Base-by-base conservation (phyloP, 30 jellyfish, hydroid and myxozoan species). In the Aurelia coerulea region DNA sequence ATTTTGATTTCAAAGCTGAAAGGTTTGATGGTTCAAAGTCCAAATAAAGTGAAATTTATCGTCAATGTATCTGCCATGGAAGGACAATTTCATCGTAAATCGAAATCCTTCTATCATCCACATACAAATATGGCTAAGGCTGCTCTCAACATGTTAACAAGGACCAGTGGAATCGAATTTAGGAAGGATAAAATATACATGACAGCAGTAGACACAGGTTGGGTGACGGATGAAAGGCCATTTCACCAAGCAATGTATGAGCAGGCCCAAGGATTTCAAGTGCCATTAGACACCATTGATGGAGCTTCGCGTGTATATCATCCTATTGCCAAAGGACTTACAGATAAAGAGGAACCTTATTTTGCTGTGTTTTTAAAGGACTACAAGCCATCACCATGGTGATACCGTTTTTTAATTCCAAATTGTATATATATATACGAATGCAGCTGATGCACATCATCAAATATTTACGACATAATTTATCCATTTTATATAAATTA, bases 121-220 rank as follows among this genome's bases (percentile, higher is more conserved):
- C 93, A 84, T 53, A 84, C 93, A 2, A 84, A 84, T 67, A 84
- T 84, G 93, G 93, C 93, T 15, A 84, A 84, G 37, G 93, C 93
- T 1, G 93, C 93, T 5, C 68, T 84, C 23, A 84, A 84, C 65
- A 84, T 84, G 93, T 73, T 84, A 9, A 84, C 93, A 29, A 65
- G 93, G 75, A 84, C 93, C 14, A 84, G 88, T 74, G 93, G 93
- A 62, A 6, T 84, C 7, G 93, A 84, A 50, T 63, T 72, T 8
- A 32, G 32, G 18, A 16, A 1, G 41, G 88, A 84, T 46, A 50
- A 50, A 13, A 84, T 84, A 0, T 84, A 72, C 65, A 84, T 84
- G 93, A 84, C 93, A 1, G 81, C 88, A 5, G 93, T 84, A 18
- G 93, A 84, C 62, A 84, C 93, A 15, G 93, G 93, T 2, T 84